Evolutionary conservation across 2,888 invertebrate species (phyloP).

Genomic region (Acleris literana): DNA sequence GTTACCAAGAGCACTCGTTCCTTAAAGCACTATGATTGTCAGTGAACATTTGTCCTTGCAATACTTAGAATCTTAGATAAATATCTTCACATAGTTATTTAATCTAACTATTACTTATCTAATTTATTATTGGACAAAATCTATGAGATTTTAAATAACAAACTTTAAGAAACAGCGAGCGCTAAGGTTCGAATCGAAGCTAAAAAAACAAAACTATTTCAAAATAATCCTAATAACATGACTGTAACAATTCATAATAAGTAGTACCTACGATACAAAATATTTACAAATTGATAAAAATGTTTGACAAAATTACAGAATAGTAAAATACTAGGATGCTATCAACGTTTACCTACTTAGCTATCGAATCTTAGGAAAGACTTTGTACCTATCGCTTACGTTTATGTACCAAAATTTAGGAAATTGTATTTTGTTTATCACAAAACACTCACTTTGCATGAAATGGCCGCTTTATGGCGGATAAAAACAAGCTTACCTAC

Average conservation of each 20-base stretch:
- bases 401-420: constrained; percentile 30
- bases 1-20: too few species aligned
- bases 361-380: constrained; percentile 29
- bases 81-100: not conserved
- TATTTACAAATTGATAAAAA: constrained; percentile 36
- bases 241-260: constrained; percentile 29
- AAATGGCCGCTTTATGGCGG: constrained; percentile 2
- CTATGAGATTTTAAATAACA: constrained; percentile 24
- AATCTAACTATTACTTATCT: constrained; percentile 8
- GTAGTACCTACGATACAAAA: constrained; percentile 33
- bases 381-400: constrained; percentile 32
- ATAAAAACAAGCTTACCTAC: constrained; percentile 10
- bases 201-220: constrained; percentile 6
- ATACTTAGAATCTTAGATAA: not conserved
- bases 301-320: constrained; percentile 31
- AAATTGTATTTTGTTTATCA: constrained; percentile 23
- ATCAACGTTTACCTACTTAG: constrained; percentile 23
- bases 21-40: not conserved
- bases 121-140: constrained; percentile 16
- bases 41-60: constrained; percentile 1
- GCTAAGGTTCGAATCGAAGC: constrained; percentile 24
- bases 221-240: constrained; percentile 15
- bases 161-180: constrained; percentile 8
- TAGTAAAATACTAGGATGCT: constrained; percentile 27
- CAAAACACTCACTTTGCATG: constrained; percentile 10